Evolutionary conservation across 2,113 vertebrate species (phyloP).

Genomic region (Carlito syrichta): DNA sequence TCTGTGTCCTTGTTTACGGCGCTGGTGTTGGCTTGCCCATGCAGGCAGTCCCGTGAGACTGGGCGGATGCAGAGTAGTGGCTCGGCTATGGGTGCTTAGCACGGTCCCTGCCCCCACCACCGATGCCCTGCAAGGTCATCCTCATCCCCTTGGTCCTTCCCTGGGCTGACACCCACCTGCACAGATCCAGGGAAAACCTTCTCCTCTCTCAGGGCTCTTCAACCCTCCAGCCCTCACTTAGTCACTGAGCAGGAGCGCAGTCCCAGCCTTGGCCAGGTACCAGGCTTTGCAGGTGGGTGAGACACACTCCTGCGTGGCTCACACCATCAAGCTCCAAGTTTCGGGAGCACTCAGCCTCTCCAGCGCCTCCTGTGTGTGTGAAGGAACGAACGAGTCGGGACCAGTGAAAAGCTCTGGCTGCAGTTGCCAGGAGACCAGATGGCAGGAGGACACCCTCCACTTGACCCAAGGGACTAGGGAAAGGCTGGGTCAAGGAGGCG

Average conservation of each 20-base stretch:
- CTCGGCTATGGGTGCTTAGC: background rate
- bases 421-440: background rate
- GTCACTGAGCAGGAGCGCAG: background rate
- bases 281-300: no score
- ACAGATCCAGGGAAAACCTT: fast-evolving
- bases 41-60: fast-evolving
- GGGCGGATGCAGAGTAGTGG: background rate
- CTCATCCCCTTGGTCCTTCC: background rate
- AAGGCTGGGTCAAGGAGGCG: background rate
- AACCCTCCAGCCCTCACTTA: background rate
- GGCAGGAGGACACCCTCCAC: background rate
- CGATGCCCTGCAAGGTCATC: fast-evolving
- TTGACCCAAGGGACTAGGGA: background rate
- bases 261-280: background rate
- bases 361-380: background rate
- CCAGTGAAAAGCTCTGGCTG: background rate
- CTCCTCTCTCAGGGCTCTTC: background rate
- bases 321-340: fast-evolving
- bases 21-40: background rate
- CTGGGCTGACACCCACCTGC: background rate
- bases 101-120: background rate
- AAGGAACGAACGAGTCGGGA: no score
- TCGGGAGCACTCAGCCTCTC: fast-evolving
- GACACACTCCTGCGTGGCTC: fast-evolving
- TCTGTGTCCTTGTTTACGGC: background rate